These are phyloP conservation scores for Acleris laterana DNA, from an alignment of 2,888 invertebrate genomes.

Conservation along the genomic window DNA sequence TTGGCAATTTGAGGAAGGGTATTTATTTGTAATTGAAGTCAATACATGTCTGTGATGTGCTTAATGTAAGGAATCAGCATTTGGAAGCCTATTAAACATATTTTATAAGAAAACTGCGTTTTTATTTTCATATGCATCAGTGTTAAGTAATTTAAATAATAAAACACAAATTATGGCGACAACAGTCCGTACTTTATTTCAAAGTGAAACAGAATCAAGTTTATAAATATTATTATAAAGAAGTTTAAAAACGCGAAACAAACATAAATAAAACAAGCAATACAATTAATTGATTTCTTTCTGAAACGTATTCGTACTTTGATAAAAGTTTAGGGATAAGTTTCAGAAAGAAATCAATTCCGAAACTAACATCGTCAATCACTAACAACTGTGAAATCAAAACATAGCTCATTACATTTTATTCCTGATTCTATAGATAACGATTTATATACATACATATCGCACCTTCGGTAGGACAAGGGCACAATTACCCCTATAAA, in stretches of 20 bases:
- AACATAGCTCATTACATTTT: too few relatives aligned
- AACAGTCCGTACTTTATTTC: conserved; percentile 37
- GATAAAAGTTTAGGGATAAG: too few relatives aligned
- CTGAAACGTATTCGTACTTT: too few relatives aligned
- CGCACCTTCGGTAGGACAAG: too few relatives aligned
- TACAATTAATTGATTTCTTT: conserved; percentile 2
- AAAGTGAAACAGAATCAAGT: conserved; percentile 25
- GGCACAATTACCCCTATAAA: too few relatives aligned
- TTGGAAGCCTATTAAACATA: conserved; percentile 28
- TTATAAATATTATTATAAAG: conserved; percentile 8
- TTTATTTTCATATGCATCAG: conserved; percentile 3
- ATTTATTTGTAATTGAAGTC: conserved; percentile 57
- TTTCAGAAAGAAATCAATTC: too few relatives aligned
- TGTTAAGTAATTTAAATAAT: neutral
- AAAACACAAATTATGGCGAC: conserved; percentile 21
- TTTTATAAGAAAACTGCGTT: conserved; percentile 17
- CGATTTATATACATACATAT: too few relatives aligned
- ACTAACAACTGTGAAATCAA: too few relatives aligned
- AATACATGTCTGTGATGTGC: conserved; percentile 72
- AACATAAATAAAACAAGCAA: neutral
- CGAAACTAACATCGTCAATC: too few relatives aligned
- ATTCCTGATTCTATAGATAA: too few relatives aligned
- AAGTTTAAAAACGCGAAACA: conserved; percentile 6
- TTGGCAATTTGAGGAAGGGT: conserved; percentile 51
- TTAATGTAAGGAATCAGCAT: conserved; percentile 51